Base-by-base conservation (phyloP, 2,888 invertebrate species). In the Diloba caeruleocephala region DNA sequence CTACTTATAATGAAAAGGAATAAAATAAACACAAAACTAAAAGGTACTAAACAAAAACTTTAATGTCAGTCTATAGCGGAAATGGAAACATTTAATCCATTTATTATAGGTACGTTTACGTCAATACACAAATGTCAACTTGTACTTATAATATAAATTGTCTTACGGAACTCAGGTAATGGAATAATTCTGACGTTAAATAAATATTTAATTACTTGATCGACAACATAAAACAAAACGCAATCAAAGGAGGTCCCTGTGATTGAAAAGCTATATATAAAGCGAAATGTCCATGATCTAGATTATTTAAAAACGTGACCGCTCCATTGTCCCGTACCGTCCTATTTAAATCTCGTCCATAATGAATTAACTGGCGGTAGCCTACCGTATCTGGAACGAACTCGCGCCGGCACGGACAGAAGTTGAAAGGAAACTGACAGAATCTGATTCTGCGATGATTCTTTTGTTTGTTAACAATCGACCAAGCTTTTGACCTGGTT, bases 281-380 rank as follows among this genome's bases (percentile, higher is more conserved):
- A 57, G 9, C 52, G 38, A 42, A 15, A 42, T 34, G 55, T 42
- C 68, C 61, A 29, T 54, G 68, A 36, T 67, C 62, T 36, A 61
- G 38, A 60, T 21, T 32, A 37, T 36, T 36, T 41, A n/a, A 34
- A 29, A 25, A 59, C 51, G 36, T 36, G 29, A 33, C 19, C 33
- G 44, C 7, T 43, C 31, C 61, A 54, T 46, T 61, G 42, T 62
- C 28, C 61, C 42, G 12, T 29, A 13, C 19, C 23, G 14, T 23
- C 13, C 37, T 64, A 36, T 64, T 58, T 38, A 19, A 34, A 25
- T 10, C 25, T 32, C 43, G 28, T 36, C 14, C 25, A 26, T 44
- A 41, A 29, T 52, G 37, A 42, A 31, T 31, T 37, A 13, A 32
- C 25, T 23, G 21, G 28, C 23, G 29, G 8, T 41, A 28, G 12